Evolutionary conservation across 2,888 invertebrate genomes (phyloP).

Genomic region (Platycnemis pennipes): DNA sequence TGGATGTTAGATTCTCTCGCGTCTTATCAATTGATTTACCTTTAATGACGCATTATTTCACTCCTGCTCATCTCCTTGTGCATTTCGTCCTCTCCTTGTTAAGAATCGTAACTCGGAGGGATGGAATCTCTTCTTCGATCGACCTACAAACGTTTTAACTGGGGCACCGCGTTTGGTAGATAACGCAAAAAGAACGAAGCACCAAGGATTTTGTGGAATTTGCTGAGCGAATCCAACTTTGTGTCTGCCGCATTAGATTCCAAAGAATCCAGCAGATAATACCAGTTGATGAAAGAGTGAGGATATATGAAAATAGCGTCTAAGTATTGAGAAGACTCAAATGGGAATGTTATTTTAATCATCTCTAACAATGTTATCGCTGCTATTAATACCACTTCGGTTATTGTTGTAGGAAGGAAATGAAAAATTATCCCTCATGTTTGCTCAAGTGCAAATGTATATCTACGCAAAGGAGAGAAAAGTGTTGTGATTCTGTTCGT

Average conservation of each 20-base stretch:
- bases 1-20: neutral
- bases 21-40: neutral
- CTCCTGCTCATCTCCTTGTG: neutral
- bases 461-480: neutral
- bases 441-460: neutral
- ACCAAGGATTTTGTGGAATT: neutral
- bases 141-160: constrained; percentile 13
- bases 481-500: neutral
- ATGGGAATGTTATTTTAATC: too few relatives aligned
- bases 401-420: too few relatives aligned
- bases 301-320: too few relatives aligned
- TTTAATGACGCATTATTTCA: neutral
- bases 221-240: neutral
- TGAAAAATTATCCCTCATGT: too few relatives aligned
- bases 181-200: neutral
- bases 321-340: too few relatives aligned
- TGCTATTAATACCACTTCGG: too few relatives aligned
- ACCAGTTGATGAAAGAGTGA: too few relatives aligned
- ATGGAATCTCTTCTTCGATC: constrained; percentile 26
- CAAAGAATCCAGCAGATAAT: neutral
- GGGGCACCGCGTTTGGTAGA: neutral
- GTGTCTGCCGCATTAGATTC: neutral
- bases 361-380: too few relatives aligned
- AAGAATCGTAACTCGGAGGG: neutral
- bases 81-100: neutral